These are phyloP conservation scores for Synanthedon tipuliformis DNA, from an alignment of 2,888 invertebrate species.

Conservation along the genomic window DNA sequence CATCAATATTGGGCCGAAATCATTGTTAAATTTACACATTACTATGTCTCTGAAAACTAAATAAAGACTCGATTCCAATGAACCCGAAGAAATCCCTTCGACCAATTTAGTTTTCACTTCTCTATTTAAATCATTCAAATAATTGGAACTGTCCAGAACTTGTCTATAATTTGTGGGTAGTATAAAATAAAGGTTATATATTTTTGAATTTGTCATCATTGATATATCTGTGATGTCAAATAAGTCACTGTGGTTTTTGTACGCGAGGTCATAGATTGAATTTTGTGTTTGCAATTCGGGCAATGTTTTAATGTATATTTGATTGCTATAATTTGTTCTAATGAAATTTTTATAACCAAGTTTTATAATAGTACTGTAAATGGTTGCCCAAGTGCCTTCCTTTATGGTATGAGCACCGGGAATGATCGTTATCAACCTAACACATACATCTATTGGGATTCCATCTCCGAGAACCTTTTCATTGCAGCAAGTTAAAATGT, in stretches of 20 bases:
- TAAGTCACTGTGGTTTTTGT: slow-evolving; percentile 20
- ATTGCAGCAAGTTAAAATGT: slow-evolving; percentile 31
- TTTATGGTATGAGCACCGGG: slow-evolving; percentile 34
- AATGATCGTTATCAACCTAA: slow-evolving; percentile 35
- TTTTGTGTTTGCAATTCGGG: slow-evolving; percentile 18
- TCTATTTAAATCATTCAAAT: slow-evolving; percentile 11
- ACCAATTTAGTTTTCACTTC: slow-evolving; percentile 22
- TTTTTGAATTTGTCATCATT: slow-evolving; percentile 3
- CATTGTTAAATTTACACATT: slow-evolving; percentile 26
- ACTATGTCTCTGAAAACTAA: slow-evolving; percentile 26
- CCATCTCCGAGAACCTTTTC: slow-evolving; percentile 12
- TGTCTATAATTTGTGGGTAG: slow-evolving; percentile 30
- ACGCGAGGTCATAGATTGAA: slow-evolving; percentile 19
- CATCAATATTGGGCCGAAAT: slow-evolving; percentile 26
- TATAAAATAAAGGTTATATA: slow-evolving; percentile 32
- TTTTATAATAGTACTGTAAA: slow-evolving; percentile 28
- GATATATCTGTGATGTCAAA: slow-evolving; percentile 24
- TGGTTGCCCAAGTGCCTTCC: slow-evolving; percentile 30
- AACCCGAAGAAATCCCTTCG: slow-evolving; percentile 24
- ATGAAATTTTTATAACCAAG: slow-evolving; percentile 45
- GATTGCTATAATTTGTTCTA: slow-evolving; percentile 11
- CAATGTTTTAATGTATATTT: slow-evolving; percentile 11
- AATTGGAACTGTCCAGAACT: slow-evolving; percentile 18
- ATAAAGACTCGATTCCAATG: slow-evolving; percentile 30
- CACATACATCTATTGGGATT: slow-evolving; percentile 21